Base-by-base conservation (phyloP, 2,113 vertebrate species). In the Carassius gibelio region DNA sequence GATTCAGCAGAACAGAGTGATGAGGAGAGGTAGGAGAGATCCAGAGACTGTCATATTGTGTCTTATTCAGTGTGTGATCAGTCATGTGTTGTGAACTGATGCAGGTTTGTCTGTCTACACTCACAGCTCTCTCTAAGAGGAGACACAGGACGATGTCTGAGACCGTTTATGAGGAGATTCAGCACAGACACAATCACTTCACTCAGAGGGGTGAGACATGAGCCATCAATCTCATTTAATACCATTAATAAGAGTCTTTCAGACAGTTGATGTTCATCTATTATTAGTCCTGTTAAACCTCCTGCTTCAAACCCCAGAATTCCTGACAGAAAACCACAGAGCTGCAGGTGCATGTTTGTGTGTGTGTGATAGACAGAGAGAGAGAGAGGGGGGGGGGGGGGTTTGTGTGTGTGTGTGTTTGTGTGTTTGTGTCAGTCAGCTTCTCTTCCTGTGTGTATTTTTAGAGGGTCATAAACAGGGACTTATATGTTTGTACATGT, bases 91-190 rank as follows among this genome's bases (percentile, higher is more conserved):
- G 48, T 50, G 48, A 50, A 50, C 48, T 50, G 48, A 50, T 11
- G 48, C 48, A 50, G 48, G 48, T 36, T 77, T 77, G 52, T 57
- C 15, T 77, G 26, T 77, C 26, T 59, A 21, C 75, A 36, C 75
- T 36, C 52, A 77, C 50, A 77, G 75, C 50, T 77, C 50, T 77
- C 75, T 77, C 75, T 77, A 77, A 77, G 75, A 61, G 61, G n/a
- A 74, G 9, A 83, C 23, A 48, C 74, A 52, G 74, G 48, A 55
- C 26, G 26, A 26, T 3, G 23, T 52, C 74, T 55, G 74, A 77
- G 30, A n/a, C 75, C 8, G 10, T 80, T 80, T 80, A 80, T 80
- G 30, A 30, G 30, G 77, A 80, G 36, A 80, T 80, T 45, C 36
- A 80, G 7, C 77, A 17, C 77, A 80, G 59, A 80, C 77, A 80